A percentile compares a stretch with the other conserved stretches of the same genome.
Conservation (phyloP, 2,888 invertebrate species). For the Theretra japonica region DNA sequence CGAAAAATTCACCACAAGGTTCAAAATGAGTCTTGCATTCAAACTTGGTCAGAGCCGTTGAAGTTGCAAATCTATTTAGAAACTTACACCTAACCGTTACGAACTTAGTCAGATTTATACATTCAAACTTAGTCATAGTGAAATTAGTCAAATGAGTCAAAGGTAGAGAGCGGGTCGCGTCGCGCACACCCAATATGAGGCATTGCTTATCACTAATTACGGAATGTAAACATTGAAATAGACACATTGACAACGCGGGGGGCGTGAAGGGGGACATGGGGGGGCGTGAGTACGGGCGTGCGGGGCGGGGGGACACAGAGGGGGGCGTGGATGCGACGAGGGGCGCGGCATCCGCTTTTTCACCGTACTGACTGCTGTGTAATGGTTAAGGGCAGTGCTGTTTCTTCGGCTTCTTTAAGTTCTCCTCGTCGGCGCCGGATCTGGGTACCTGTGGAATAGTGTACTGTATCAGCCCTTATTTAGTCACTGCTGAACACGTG, state of each 20-base stretch:
- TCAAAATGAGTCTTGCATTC: conserved; percentile 1
- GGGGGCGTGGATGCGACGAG: conserved; percentile 7
- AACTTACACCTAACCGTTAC: conserved; percentile 7
- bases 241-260: conserved; percentile 1
- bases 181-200: neutral
- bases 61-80: conserved; percentile 17
- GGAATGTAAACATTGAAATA: conserved; percentile 23
- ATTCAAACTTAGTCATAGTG: conserved; percentile 13
- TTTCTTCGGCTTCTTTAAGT: conserved; percentile 91
- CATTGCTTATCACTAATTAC: conserved; percentile 9
- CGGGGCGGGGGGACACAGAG: conserved; percentile 13
- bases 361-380: conserved; percentile 76
- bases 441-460: conserved; percentile 65
- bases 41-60: conserved; percentile 3
- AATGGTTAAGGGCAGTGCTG: conserved; percentile 89
- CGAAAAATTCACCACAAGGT: neutral
- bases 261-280: neutral
- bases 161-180: conserved; percentile 15
- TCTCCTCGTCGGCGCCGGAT: conserved; percentile 90
- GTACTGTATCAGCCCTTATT: too few species aligned
- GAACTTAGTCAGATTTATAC: conserved; percentile 15
- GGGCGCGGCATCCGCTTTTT: conserved; percentile 63
- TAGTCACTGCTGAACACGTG: too few species aligned
- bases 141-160: neutral
- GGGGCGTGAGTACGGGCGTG: conserved; percentile 27